Evolutionary conservation across 2,113 vertebrate species (phyloP).

Genomic region (Eretmochelys imbricata): DNA sequence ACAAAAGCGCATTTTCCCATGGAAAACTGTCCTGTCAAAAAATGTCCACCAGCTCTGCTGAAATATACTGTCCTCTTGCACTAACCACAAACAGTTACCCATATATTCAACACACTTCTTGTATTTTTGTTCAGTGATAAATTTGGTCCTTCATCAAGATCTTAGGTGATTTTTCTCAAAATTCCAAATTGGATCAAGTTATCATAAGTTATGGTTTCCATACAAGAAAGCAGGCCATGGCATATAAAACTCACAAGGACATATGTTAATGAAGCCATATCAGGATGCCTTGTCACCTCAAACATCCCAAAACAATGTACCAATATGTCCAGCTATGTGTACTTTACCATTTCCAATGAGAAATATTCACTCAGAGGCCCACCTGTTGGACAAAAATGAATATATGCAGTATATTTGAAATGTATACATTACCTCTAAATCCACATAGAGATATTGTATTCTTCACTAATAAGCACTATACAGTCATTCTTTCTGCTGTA

Average conservation of each 20-base stretch:
- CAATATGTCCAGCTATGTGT: not conserved
- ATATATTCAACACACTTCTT: not conserved
- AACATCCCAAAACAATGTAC: not conserved
- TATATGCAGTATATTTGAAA: not conserved
- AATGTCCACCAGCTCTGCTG: not conserved
- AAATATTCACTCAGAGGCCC: not conserved
- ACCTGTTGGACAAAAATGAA: not conserved
- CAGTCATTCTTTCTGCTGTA: not conserved
- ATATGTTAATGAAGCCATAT: not conserved
- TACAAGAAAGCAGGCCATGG: not conserved
- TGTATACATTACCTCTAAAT: not conserved
- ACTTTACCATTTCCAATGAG: not conserved
- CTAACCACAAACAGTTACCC: not conserved
- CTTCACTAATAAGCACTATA: not conserved
- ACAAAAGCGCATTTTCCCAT: not conserved
- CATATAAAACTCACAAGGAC: not conserved
- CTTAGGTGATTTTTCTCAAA: not conserved
- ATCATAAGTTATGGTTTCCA: not conserved
- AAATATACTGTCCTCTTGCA: not conserved
- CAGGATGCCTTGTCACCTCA: not conserved
- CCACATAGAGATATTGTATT: not conserved
- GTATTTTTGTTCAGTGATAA: not conserved
- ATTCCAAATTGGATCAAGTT: not conserved
- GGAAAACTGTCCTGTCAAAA: not conserved
- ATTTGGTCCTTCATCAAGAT: not conserved